Percentiles rank a stretch among this genome's conserved stretches.
phyloP scores from a whole-genome alignment of 2,888 invertebrate species.

The Platypus cylindrus region DNA sequence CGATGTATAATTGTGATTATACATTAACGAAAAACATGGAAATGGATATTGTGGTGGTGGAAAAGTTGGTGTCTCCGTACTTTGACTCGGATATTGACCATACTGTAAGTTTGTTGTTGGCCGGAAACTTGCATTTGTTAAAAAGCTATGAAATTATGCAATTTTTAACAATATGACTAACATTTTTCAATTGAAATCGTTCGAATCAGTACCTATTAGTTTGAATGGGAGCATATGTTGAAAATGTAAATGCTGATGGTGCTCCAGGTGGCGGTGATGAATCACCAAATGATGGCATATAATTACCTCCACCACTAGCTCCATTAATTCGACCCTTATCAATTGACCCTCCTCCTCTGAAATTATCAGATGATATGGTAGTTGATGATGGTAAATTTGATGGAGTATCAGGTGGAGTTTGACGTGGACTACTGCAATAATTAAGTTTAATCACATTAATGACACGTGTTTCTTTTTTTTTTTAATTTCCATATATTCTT shows the following conservation, averaged over 20 bases:
- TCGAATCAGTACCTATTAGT: slow-evolving; percentile 17
- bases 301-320: slow-evolving; percentile 26
- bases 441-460: background rate
- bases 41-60: slow-evolving; percentile 24
- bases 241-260: slow-evolving; percentile 37
- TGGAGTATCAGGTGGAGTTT: slow-evolving; percentile 42
- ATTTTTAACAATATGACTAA: too few species aligned
- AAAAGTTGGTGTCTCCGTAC: slow-evolving; percentile 17
- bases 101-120: slow-evolving; percentile 24
- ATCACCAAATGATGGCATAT: slow-evolving; percentile 26
- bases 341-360: slow-evolving; percentile 14
- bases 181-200: too few species aligned
- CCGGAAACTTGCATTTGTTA: slow-evolving; percentile 25
- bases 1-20: slow-evolving; percentile 31
- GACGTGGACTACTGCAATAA: slow-evolving; percentile 38
- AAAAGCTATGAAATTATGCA: slow-evolving; percentile 10
- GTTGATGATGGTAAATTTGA: slow-evolving; percentile 12
- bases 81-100: slow-evolving; percentile 27
- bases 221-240: slow-evolving; percentile 21
- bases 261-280: slow-evolving; percentile 32
- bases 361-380: slow-evolving; percentile 15
- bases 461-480: background rate
- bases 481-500: slow-evolving; percentile 1
- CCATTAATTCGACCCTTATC: slow-evolving; percentile 23
- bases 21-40: slow-evolving; percentile 28